Conservation (phyloP, 2,888 invertebrate species). For the Oligia latruncula region DNA sequence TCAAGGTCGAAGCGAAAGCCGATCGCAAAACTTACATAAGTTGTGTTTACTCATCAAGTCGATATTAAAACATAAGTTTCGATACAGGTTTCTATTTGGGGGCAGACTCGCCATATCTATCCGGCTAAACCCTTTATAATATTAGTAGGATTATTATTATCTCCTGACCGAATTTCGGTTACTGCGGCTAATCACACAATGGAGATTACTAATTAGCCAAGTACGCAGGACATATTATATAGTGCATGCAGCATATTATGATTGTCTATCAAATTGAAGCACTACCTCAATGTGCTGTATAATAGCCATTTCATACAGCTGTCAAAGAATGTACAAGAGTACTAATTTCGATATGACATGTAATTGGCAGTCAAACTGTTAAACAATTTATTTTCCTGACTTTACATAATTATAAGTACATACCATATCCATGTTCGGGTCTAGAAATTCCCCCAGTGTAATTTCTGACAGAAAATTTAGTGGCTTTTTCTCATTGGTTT, state of each 20-base stretch:
- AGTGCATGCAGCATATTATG: neutral
- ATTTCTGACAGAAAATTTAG: slow-evolving; percentile 72
- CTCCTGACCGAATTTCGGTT: neutral
- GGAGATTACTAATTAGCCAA: neutral
- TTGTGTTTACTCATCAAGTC: too few relatives aligned
- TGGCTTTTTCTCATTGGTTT: slow-evolving; percentile 57
- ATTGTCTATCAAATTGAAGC: neutral
- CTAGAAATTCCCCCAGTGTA: slow-evolving; percentile 74
- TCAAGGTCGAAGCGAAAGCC: too few relatives aligned
- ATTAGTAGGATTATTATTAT: neutral
- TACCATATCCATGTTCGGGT: slow-evolving; percentile 74
- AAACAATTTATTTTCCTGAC: neutral
- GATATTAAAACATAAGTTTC: too few relatives aligned
- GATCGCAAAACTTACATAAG: too few relatives aligned
- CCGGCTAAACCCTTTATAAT: too few relatives aligned
- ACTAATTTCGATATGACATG: neutral
- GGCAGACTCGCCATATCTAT: too few relatives aligned
- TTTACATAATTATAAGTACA: neutral
- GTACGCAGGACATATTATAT: too few relatives aligned
- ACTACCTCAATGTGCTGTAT: too few relatives aligned
- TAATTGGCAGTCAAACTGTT: neutral
- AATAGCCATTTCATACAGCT: neutral
- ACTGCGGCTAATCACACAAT: neutral
- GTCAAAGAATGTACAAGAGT: neutral
- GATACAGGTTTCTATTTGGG: too few relatives aligned